Evolutionary conservation across 2,113 vertebrate species (phyloP), one percentile per base, ranked within the genome.

Genomic region (Mixornis gularis): DNA sequence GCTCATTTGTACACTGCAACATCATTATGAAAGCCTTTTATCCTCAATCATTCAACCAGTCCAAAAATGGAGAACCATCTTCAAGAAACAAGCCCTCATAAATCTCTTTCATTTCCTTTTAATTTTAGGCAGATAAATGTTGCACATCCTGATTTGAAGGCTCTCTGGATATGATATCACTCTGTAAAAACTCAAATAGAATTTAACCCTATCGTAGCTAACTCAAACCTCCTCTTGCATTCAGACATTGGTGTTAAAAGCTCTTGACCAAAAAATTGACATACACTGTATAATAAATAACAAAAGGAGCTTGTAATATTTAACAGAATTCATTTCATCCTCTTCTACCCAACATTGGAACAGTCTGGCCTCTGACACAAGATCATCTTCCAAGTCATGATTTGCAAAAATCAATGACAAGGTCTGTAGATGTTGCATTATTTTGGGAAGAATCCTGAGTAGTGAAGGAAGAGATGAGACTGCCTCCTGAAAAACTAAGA

Each of bases 61-160:
- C 86, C 86, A 92, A 92, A 93, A 19, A 65, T 43, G 73, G 66
- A 89, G 89, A 79, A 93, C 62, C 83, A 65, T 76, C 89, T 90
- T 92, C 78, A 94, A 95, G 89, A 95, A 96, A 95, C 89, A 96
- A 96, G 78, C 84, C 86, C 86, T 93, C 95, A 93, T 95, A 96
- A 95, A 96, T 95, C 94, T 92, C 73, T 76, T 93, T 90, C 89
- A 76, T 89, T 96, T 87, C 86, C 94, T 96, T 96, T 96, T 95
- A 95, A 95, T 96, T 96, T 95, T 85, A 92, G 90, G 78, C 92
- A 96, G 90, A 95, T 92, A 96, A 95, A 93, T 72, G 83, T 81
- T 95, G 79, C 78, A 81, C 34, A 81, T 92, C 78, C 80, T 62
- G 89, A 94, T 74, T 21, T 87, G 80, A 89, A 93, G 83, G 29